Base-by-base conservation (phyloP, 2,888 invertebrate genomes). In the Acholoe squamosa region DNA sequence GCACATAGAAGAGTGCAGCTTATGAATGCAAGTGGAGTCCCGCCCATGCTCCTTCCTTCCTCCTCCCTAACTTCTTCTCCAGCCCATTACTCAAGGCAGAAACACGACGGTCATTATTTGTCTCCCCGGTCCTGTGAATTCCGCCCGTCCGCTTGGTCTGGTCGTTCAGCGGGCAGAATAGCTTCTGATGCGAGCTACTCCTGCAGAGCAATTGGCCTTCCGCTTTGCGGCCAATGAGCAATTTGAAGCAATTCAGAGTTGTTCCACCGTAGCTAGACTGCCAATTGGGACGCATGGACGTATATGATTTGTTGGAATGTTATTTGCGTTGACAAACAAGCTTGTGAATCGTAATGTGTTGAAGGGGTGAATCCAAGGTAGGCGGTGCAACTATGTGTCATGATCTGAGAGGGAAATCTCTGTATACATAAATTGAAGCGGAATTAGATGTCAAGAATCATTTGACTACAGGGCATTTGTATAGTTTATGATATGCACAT, bases 181-280 rank as follows among this genome's bases (percentile, higher is more conserved):
- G 71, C 71, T 71, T 71, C 28, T 71, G 71, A 71, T 28, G 71
- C 71, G 28, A 71, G 71, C 25, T 28, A 71, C n/a, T 71, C 28
- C 71, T 71, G 31, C 71, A 25, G 31, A 28, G 71, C 71, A 71
- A 71, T 71, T 71, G 71, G 71, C 71, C 71, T 28, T 5, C 25
- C 71, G 28, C 71, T 25, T 71, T 1, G 14, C 28, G 28, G 25
- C 71, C 71, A 71, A 28, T 71, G 71, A 28, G 28, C 71, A 71
- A 28, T 71, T 22, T 28, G 1, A 5, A 71, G 71, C 71, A 28
- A 61, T 61, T 61, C 61, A 61, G n/a, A n/a, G 61, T 61, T 61
- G 61, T 61, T 19, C n/a, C 19, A 61, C 61, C 19, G 61, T 7
- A 61, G 61, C 61, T 14, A 61, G 61, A 19, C 61, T 19, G 61